Percentiles rank a stretch among this genome's conserved stretches.
These are phyloP conservation scores for Octonoba sinensis DNA, from an alignment of 2,888 invertebrate species.

Conservation along the genomic window DNA sequence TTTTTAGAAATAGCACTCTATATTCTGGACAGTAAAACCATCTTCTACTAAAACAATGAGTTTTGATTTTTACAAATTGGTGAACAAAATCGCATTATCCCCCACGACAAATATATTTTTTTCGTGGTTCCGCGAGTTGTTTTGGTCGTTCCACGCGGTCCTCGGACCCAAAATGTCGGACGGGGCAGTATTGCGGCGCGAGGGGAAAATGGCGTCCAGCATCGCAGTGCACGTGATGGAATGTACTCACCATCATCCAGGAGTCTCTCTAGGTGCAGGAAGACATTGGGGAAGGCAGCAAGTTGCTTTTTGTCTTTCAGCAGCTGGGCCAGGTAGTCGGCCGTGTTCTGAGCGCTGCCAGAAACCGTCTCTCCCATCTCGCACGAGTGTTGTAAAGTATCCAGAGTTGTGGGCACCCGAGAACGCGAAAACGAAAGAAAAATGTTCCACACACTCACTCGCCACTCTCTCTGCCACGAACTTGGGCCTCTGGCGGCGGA, in stretches of 20 bases:
- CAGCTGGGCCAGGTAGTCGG: slow-evolving; percentile 99
- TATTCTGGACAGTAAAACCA: no score
- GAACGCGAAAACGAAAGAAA: slow-evolving; percentile 6
- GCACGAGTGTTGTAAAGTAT: no score
- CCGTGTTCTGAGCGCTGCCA: slow-evolving; percentile 70
- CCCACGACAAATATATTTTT: no score
- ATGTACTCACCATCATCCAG: slow-evolving; percentile 93
- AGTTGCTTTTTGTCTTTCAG: slow-evolving; percentile 99
- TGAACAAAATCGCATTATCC: no score
- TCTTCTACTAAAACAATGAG: no score
- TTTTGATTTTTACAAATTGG: no score
- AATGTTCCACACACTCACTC: slow-evolving; percentile 2
- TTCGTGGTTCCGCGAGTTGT: no score
- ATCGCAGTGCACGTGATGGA: slow-evolving; percentile 55
- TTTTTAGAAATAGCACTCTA: no score
- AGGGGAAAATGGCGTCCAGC: slow-evolving; percentile 56
- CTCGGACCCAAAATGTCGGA: no score
- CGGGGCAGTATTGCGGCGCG: no score
- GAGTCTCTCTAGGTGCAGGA: slow-evolving; percentile 98
- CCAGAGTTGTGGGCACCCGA: no score
- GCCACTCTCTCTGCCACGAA: slow-evolving; percentile 36
- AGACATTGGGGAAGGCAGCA: slow-evolving; percentile 99
- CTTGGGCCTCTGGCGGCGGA: slow-evolving; percentile 5
- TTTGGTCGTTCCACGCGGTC: no score
- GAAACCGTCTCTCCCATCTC: slow-evolving; percentile 62